These are phyloP conservation scores for Drosophila nr. medialis DNA, from an alignment of 2,888 invertebrate genomes.

Conservation along the genomic window DNA sequence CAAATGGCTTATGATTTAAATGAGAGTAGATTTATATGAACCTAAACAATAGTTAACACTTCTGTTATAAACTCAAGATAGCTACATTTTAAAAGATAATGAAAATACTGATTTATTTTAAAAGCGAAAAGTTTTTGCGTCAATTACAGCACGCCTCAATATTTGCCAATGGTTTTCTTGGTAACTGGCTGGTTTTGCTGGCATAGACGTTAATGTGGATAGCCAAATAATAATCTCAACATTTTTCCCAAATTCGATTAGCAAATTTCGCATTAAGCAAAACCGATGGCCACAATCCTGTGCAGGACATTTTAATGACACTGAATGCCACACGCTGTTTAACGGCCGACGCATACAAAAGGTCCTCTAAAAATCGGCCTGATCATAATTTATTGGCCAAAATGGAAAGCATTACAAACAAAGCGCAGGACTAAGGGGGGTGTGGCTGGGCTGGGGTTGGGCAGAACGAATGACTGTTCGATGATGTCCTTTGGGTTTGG, in stretches of 20 bases:
- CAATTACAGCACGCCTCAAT: not conserved
- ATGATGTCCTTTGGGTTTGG: slow-evolving; percentile 49
- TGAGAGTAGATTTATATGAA: too few species aligned
- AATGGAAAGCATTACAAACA: slow-evolving; percentile 59
- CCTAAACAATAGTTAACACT: not conserved
- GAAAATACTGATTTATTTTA: not conserved
- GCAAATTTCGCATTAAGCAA: slow-evolving; percentile 29
- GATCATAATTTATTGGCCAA: slow-evolving; percentile 81
- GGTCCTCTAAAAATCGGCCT: slow-evolving; percentile 66
- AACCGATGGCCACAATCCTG: slow-evolving; percentile 20
- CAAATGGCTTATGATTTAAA: too few species aligned
- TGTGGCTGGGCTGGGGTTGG: not conserved
- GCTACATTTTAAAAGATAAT: not conserved
- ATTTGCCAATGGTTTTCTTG: not conserved
- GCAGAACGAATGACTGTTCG: slow-evolving; percentile 7
- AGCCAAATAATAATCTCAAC: slow-evolving; percentile 10
- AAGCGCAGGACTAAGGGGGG: slow-evolving; percentile 7
- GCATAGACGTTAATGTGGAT: slow-evolving; percentile 11
- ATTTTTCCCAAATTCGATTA: slow-evolving; percentile 20
- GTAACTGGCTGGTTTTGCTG: not conserved
- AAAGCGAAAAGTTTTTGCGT: not conserved
- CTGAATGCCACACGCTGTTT: slow-evolving; percentile 31
- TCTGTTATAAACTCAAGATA: not conserved
- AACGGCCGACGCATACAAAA: slow-evolving; percentile 32
- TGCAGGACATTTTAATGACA: slow-evolving; percentile 50